These are phyloP conservation scores for Formica exsecta DNA, from an alignment of 1,140 invertebrate species.

Conservation along the genomic window DNA sequence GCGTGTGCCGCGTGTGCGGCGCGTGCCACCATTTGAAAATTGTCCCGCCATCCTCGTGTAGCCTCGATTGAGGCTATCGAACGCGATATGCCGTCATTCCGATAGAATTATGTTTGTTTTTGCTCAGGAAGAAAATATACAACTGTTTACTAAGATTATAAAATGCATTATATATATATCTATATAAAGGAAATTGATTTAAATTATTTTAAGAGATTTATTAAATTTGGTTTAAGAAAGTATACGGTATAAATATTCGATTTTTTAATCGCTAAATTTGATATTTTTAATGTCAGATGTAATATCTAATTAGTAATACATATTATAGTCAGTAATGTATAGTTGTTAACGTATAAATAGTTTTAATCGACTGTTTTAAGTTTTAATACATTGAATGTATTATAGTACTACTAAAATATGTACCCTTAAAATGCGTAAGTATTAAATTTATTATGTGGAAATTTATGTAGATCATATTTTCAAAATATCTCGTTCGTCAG, in stretches of 20 bases:
- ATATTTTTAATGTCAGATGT: neutral
- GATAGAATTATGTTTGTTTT: neutral
- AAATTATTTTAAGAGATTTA: neutral
- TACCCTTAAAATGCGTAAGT: neutral
- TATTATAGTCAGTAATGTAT: too few species aligned
- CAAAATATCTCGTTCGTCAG: neutral
- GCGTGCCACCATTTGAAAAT: conserved; percentile 57
- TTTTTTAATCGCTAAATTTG: neutral
- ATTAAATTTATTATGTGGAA: neutral
- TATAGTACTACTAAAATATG: neutral
- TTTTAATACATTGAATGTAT: neutral
- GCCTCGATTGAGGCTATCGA: neutral
- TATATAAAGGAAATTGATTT: neutral
- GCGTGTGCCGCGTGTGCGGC: conserved; percentile 38
- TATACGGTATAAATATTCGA: neutral
- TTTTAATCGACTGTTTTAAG: neutral
- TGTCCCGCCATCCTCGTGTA: neutral
- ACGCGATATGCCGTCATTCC: neutral
- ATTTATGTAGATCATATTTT: neutral
- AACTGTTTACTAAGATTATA: neutral
- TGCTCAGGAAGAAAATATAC: neutral
- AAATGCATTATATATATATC: neutral
- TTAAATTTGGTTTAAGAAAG: neutral
- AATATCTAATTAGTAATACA: neutral
- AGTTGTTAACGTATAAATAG: neutral